These are phyloP conservation scores for Chiloscyllium punctatum DNA, from an alignment of 2,797 vertebrate species.

Conservation along the genomic window DNA sequence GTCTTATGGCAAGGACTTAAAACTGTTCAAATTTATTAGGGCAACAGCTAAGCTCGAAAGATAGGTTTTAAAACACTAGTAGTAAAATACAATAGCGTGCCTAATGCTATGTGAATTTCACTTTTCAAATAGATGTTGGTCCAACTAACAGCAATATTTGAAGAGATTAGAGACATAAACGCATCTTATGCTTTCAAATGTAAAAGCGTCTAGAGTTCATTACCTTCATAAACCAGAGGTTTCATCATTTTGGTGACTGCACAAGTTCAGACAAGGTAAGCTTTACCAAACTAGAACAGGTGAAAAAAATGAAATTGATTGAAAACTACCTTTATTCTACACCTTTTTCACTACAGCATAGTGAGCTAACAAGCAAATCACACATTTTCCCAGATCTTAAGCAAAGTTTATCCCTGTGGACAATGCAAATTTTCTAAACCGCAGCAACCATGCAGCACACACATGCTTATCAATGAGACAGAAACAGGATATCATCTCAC, in stretches of 20 bases:
- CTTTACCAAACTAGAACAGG: background rate
- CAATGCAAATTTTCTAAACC: background rate
- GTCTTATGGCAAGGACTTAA: background rate
- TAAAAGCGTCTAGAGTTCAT: background rate
- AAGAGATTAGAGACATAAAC: background rate
- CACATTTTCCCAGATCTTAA: background rate
- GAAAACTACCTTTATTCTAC: background rate
- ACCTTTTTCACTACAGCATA: background rate
- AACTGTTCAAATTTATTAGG: background rate
- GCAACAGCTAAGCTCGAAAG: too few relatives aligned
- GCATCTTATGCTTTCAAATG: background rate
- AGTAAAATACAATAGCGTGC: too few relatives aligned
- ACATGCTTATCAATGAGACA: slow-evolving; percentile 21
- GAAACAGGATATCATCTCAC: background rate
- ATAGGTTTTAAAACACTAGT: background rate
- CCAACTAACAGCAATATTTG: background rate
- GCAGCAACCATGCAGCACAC: background rate
- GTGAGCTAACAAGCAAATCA: background rate
- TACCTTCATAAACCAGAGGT: background rate
- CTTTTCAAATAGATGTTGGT: background rate
- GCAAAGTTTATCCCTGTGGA: background rate
- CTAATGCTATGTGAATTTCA: background rate
- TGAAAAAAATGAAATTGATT: background rate
- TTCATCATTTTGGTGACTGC: slow-evolving; percentile 21
- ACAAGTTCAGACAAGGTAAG: slow-evolving; percentile 18